These are phyloP conservation scores for Cyanoramphus novaezelandiae DNA, from an alignment of 2,113 vertebrate species.

Conservation along the genomic window DNA sequence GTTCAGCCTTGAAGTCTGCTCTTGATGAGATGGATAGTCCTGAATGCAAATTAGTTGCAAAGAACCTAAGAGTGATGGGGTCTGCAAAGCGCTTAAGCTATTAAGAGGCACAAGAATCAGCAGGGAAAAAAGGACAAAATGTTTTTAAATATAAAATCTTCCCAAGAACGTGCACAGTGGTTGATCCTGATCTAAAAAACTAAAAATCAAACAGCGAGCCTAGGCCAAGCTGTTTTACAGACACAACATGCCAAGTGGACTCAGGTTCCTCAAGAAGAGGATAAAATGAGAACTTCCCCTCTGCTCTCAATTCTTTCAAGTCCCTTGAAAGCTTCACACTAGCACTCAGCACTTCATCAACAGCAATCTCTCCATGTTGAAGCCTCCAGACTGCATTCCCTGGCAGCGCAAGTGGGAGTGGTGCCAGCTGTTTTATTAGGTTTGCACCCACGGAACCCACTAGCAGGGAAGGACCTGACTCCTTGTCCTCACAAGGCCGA, in stretches of 20 bases:
- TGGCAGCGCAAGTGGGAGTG: not conserved
- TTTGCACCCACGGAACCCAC: slow-evolving; percentile 19
- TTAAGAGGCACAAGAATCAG: not conserved
- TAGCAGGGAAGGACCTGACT: not conserved
- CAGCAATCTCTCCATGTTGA: not conserved
- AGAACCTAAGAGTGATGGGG: slow-evolving; percentile 3
- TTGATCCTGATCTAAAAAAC: not conserved
- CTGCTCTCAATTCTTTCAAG: not conserved
- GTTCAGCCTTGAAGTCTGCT: slow-evolving; percentile 25
- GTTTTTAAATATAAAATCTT: slow-evolving; percentile 2
- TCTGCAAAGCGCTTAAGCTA: not conserved
- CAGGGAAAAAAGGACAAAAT: not conserved
- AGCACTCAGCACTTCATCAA: slow-evolving; percentile 24
- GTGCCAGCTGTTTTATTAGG: slow-evolving; percentile 22
- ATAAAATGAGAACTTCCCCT: not conserved
- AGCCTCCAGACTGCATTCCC: slow-evolving; percentile 17
- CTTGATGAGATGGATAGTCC: not conserved
- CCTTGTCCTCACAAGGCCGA: not conserved
- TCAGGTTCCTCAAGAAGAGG: not conserved
- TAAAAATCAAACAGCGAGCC: not conserved
- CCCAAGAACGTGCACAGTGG: not conserved
- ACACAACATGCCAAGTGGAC: not conserved
- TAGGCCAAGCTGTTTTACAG: not conserved
- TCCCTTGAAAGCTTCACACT: slow-evolving; percentile 27
- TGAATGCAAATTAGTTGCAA: slow-evolving; percentile 41